A percentile compares a stretch with the other conserved stretches of the same genome.
phyloP scores from a whole-genome alignment of 2,113 vertebrate species.

The Crypturellus undulatus region DNA sequence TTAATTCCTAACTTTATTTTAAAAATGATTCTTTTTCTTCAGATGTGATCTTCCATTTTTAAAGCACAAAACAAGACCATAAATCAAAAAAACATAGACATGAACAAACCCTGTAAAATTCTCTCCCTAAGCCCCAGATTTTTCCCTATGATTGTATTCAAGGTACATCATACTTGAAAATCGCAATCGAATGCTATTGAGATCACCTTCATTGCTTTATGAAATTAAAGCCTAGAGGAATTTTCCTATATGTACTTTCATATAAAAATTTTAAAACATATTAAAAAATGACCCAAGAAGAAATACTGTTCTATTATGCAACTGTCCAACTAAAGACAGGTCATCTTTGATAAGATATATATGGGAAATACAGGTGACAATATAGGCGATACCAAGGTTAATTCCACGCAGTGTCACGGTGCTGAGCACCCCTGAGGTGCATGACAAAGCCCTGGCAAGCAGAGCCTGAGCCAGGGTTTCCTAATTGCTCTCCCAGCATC shows the following conservation, averaged over 20 bases:
- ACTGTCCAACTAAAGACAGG: background rate
- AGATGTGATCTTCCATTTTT: background rate
- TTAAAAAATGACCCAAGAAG: background rate
- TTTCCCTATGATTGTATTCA: background rate
- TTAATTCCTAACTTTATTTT: background rate
- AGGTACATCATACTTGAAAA: background rate
- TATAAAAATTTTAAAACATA: background rate
- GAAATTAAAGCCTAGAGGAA: background rate
- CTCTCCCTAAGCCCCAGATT: background rate
- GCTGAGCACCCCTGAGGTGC: background rate
- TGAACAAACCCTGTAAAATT: background rate
- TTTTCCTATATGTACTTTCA: background rate
- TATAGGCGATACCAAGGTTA: background rate
- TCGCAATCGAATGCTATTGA: background rate
- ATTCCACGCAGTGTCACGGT: background rate
- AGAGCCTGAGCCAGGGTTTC: background rate
- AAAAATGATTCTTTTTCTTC: background rate
- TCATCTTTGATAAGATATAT: background rate
- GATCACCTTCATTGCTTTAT: background rate
- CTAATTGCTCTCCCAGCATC: background rate
- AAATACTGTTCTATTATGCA: slow-evolving; percentile 22
- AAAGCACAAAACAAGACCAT: background rate
- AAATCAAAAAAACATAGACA: background rate
- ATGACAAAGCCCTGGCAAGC: background rate
- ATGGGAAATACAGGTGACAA: background rate